phyloP scores from a whole-genome alignment of 1,140 invertebrate species.

The Steinernema feltiae region DNA sequence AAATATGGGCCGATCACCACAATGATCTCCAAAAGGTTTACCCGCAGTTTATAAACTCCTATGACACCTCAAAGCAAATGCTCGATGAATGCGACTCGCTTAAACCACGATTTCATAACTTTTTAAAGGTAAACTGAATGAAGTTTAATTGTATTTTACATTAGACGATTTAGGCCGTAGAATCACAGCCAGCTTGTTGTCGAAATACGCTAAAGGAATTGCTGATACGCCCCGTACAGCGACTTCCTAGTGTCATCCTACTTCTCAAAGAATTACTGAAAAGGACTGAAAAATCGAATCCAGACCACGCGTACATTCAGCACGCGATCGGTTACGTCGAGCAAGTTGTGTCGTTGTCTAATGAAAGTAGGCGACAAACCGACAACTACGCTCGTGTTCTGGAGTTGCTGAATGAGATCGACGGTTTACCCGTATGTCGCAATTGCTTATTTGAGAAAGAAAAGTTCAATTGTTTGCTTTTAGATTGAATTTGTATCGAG shows the following conservation, averaged over 20 bases:
- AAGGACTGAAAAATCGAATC: slow-evolving; percentile 76
- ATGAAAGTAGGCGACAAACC: slow-evolving; percentile 27
- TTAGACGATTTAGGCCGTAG: slow-evolving; percentile 40
- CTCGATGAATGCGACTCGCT: slow-evolving; percentile 78
- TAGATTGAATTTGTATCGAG: slow-evolving; percentile 28
- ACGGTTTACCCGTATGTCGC: slow-evolving; percentile 36
- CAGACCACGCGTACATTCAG: slow-evolving; percentile 75
- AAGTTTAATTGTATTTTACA: slow-evolving; percentile 13
- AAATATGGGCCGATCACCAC: slow-evolving; percentile 56
- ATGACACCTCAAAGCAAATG: slow-evolving; percentile 89
- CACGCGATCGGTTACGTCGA: slow-evolving; percentile 77
- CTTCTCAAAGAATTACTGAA: slow-evolving; percentile 87
- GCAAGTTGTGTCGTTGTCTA: slow-evolving; percentile 74
- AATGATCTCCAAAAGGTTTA: slow-evolving; percentile 78
- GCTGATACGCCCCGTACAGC: slow-evolving; percentile 88
- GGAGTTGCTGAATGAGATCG: slow-evolving; percentile 28
- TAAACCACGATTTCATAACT: slow-evolving; percentile 91
- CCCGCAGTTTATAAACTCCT: slow-evolving; percentile 94
- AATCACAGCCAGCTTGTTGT: slow-evolving; percentile 75
- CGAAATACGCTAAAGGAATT: slow-evolving; percentile 86
- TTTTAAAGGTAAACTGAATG: slow-evolving; percentile 74
- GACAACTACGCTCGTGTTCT: slow-evolving; percentile 25
- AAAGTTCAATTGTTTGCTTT: neutral
- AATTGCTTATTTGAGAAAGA: neutral
- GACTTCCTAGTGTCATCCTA: slow-evolving; percentile 86